Conservation (phyloP, 2,888 invertebrate genomes). For the Cordylochernes scorpioides region DNA sequence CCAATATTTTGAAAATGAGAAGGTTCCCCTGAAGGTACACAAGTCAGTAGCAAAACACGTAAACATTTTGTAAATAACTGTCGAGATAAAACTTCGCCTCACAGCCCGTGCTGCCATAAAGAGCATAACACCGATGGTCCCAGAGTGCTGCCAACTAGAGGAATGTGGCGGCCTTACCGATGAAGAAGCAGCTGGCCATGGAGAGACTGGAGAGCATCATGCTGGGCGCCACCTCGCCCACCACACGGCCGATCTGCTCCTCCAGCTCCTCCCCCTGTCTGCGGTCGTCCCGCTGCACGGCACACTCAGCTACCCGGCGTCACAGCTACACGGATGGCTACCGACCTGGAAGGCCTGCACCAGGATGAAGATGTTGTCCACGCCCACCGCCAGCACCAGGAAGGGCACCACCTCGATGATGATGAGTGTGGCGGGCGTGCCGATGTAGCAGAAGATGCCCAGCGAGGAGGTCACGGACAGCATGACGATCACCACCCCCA, state of each 20-base stretch:
- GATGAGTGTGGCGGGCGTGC: slow-evolving; percentile 73
- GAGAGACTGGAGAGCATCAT: slow-evolving; percentile 81
- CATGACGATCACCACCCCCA: slow-evolving; percentile 74
- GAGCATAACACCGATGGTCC: too few relatives aligned
- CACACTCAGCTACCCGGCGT: too few relatives aligned
- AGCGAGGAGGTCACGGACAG: slow-evolving; percentile 75
- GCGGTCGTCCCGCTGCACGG: slow-evolving; percentile 40
- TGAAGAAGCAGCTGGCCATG: slow-evolving; percentile 85
- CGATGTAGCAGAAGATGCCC: slow-evolving; percentile 68
- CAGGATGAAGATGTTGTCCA: slow-evolving; percentile 94
- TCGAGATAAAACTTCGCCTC: too few relatives aligned
- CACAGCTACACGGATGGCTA: too few relatives aligned
- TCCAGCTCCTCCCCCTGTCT: slow-evolving; percentile 47
- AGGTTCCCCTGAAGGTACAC: too few relatives aligned
- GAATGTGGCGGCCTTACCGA: too few relatives aligned
- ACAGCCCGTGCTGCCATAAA: too few relatives aligned
- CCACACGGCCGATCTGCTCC: slow-evolving; percentile 61
- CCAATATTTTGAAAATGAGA: too few relatives aligned
- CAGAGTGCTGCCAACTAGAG: too few relatives aligned
- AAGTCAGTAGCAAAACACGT: too few relatives aligned
- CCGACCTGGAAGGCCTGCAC: slow-evolving; percentile 54
- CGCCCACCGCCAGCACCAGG: slow-evolving; percentile 85
- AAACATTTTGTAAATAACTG: too few relatives aligned
- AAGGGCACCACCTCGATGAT: slow-evolving; percentile 97
- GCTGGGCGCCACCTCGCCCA: slow-evolving; percentile 84